These are phyloP conservation scores for Brachionus asplanchnoidis DNA, from an alignment of 1,140 invertebrate genomes.

Conservation along the genomic window DNA sequence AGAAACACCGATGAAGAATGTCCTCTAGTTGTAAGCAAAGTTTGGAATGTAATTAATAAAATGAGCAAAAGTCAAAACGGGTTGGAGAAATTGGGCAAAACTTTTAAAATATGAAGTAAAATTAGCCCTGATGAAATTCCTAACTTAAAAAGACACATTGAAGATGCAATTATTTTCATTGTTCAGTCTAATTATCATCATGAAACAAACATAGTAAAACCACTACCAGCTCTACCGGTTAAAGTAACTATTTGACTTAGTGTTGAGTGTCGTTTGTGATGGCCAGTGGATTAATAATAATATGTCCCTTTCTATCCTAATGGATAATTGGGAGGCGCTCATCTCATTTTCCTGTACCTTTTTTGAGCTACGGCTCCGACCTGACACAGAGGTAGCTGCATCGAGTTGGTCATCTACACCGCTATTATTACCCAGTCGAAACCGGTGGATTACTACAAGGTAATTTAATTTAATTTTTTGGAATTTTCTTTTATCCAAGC, in stretches of 20 bases:
- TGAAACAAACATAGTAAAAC: conserved; percentile 13
- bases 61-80: conserved; percentile 43
- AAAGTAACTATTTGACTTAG: conserved; percentile 53
- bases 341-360: too few species aligned
- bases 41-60: neutral
- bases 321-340: too few species aligned
- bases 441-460: neutral
- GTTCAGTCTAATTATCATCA: conserved; percentile 8
- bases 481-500: neutral
- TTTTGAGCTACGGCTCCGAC: too few species aligned
- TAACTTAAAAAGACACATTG: neutral
- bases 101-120: neutral
- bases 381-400: too few species aligned
- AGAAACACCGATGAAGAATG: neutral
- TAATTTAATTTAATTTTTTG: neutral
- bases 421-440: too few species aligned
- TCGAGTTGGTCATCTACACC: too few species aligned
- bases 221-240: conserved; percentile 58
- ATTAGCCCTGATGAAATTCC: neutral
- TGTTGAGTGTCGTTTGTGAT: neutral
- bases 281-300: too few species aligned
- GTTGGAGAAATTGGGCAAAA: neutral
- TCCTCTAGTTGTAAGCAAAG: neutral
- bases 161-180: neutral
- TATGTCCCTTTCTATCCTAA: too few species aligned